Conservation (phyloP, 2,888 invertebrate genomes). For the Tholera decimalis region DNA sequence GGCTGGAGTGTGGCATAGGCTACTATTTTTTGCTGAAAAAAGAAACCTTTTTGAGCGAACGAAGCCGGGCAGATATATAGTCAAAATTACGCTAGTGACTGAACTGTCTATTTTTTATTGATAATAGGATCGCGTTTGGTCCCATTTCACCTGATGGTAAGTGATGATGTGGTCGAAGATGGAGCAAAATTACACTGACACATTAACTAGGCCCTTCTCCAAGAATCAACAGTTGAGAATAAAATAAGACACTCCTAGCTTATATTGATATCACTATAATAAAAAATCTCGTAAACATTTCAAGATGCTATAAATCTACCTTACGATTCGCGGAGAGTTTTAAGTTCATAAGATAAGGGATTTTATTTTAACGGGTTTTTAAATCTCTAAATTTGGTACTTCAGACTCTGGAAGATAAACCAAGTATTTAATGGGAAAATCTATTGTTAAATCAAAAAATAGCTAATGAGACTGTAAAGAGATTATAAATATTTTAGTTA, state of each 20-base stretch:
- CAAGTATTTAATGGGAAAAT: not conserved
- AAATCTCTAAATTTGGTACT: constrained; percentile 2
- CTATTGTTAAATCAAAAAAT: not conserved
- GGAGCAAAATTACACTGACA: no score
- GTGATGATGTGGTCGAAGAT: no score
- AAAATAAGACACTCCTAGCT: constrained; percentile 3
- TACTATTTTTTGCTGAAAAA: no score
- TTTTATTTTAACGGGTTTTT: constrained; percentile 39
- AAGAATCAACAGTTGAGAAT: not conserved
- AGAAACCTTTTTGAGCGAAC: no score
- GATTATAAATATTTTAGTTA: no score
- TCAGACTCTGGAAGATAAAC: not conserved
- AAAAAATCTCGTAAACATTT: constrained; percentile 36
- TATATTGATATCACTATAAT: constrained; percentile 7
- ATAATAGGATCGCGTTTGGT: no score
- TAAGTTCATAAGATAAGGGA: constrained; percentile 36
- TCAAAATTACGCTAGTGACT: no score
- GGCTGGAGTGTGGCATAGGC: no score
- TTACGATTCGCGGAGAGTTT: constrained; percentile 19
- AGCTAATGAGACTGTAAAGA: not conserved
- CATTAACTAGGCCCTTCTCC: no score
- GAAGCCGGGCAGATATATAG: no score
- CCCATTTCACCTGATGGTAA: no score
- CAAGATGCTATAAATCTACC: constrained; percentile 27
- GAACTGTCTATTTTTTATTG: no score